Base-by-base conservation (phyloP, 2,888 invertebrate species). In the Phymatocera aterrima region DNA sequence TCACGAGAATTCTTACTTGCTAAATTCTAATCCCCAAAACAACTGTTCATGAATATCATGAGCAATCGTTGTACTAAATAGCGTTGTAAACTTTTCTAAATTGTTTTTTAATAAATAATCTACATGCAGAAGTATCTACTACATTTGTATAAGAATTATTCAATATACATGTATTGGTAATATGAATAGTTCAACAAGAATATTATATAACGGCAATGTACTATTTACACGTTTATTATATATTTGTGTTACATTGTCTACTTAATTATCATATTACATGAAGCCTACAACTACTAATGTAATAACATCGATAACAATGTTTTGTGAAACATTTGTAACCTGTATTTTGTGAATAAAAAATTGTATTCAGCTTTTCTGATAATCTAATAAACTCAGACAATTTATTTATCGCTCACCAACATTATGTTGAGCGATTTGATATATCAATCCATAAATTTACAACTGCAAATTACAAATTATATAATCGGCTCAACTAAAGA, bases 251-350 rank as follows among this genome's bases (percentile, higher is more conserved):
- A 65, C 43, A 24, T 65, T 24, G 24, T 65, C 40, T 43, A 28
- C n/a, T n/a, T n/a, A n/a, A n/a, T 43, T 70, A 51, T n/a, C 18
- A 70, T 61, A 61, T 61, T 21, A 46, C 31, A 31, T 34, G 31
- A 43, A n/a, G 70, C 48, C 48, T 46, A 18, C n/a, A n/a, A n/a
- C n/a, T 51, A 31, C 48, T 48, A 31, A 31, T 18, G 31, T 43
- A 24, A 54, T 37, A 57, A 57, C 18, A 31, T 70, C 31, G 34
- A 61, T 43, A 75, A 57, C 43, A 75, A 60, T 60, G 8, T 57
- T 57, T 60, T 40, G 57, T 57, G 57, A 75, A 75, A 75, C 21
- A 75, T 75, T 40, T 75, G 60, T 75, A 57, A 75, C 51, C 72
- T 51, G 31, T 51, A 51, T 34, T 34, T 34, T 31, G n/a, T n/a